These are phyloP conservation scores for Eupithecia subumbrata DNA, from an alignment of 2,888 invertebrate genomes.

Conservation along the genomic window DNA sequence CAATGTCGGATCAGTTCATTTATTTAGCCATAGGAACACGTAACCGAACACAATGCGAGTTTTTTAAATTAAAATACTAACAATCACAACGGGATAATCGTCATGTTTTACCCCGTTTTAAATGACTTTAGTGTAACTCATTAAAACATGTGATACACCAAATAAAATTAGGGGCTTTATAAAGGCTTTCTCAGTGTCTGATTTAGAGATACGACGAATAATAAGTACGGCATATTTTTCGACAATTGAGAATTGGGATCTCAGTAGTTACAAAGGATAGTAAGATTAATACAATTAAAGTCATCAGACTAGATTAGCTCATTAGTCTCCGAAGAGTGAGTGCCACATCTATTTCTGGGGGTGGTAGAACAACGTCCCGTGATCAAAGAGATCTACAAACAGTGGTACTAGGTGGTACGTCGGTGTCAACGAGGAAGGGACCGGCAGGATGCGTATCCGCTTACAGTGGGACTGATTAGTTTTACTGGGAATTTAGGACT, in stretches of 20 bases:
- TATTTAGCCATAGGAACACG: too few species aligned
- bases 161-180: too few species aligned
- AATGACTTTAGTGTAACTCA: too few species aligned
- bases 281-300: not conserved
- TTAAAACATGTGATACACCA: too few species aligned
- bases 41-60: too few species aligned
- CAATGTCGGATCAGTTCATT: too few species aligned
- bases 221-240: not conserved
- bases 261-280: not conserved
- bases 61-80: too few species aligned
- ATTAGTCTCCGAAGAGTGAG: not conserved
- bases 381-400: conserved; percentile 7
- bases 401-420: conserved; percentile 2
- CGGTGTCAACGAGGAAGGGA: conserved; percentile 8
- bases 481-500: conserved; percentile 1
- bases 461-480: conserved; percentile 22
- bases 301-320: not conserved
- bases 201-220: too few species aligned
- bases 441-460: conserved; percentile 29
- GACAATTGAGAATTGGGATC: not conserved
- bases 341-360: not conserved
- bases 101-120: too few species aligned
- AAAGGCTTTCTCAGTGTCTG: too few species aligned
- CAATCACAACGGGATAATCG: too few species aligned
- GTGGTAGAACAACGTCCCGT: conserved; percentile 1